Evolutionary conservation across 1,140 invertebrate species (phyloP).

Genomic region (Drosophila murphyi): DNA sequence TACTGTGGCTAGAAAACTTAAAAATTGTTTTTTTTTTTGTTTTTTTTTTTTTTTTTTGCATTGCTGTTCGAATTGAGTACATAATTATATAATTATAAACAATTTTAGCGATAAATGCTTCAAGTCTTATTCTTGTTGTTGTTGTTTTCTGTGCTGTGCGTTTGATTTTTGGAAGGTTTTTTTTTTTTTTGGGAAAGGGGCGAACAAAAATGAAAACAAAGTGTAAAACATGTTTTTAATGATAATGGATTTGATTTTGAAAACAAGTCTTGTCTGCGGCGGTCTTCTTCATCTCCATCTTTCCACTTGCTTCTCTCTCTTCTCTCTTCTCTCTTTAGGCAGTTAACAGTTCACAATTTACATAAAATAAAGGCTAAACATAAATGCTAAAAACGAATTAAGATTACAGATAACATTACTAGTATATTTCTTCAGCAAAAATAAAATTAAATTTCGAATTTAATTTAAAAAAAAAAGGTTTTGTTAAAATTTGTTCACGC

Average conservation of each 20-base stretch:
- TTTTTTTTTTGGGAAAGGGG: slow-evolving; percentile 10
- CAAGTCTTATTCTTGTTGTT: slow-evolving; percentile 70
- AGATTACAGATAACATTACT: slow-evolving; percentile 17
- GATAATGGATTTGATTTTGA: slow-evolving; percentile 3
- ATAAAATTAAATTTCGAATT: background rate
- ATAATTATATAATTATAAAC: slow-evolving; percentile 41
- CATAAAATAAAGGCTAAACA: slow-evolving; percentile 19
- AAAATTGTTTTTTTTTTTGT: background rate
- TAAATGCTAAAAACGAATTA: slow-evolving; percentile 20
- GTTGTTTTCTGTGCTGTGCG: slow-evolving; percentile 42
- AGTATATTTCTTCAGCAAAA: slow-evolving; percentile 6
- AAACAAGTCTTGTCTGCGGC: slow-evolving; percentile 44
- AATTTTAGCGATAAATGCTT: slow-evolving; percentile 74
- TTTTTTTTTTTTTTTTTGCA: slow-evolving; percentile 43
- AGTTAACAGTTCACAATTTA: slow-evolving; percentile 46
- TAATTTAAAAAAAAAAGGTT: background rate
- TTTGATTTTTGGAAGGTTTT: slow-evolving; percentile 14
- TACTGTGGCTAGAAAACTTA: slow-evolving; percentile 1
- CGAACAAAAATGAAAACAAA: slow-evolving; percentile 1
- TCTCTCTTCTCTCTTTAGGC: slow-evolving; percentile 15
- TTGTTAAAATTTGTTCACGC: slow-evolving; percentile 30
- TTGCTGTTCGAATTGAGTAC: slow-evolving; percentile 75
- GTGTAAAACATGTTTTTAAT: background rate
- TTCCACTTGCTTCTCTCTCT: background rate
- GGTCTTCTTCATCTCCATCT: background rate